phyloP scores from a whole-genome alignment of 2,113 vertebrate species.

The Orycteropus afer region DNA sequence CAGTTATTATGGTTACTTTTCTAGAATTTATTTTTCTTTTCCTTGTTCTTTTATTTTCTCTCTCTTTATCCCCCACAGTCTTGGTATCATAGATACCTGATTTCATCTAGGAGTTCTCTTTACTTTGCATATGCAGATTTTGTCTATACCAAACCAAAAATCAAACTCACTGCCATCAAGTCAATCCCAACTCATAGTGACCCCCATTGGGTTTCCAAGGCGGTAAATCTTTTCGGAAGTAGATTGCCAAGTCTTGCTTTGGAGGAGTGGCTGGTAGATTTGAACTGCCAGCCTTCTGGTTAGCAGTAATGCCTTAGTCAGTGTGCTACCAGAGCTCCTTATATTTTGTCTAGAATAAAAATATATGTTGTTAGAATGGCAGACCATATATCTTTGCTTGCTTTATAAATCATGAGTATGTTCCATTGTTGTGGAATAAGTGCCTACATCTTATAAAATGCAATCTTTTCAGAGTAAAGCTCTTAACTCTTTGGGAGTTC shows the following conservation, averaged over 20 bases:
- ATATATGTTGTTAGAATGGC: neutral
- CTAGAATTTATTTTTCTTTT: neutral
- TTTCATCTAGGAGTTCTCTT: conserved; percentile 15
- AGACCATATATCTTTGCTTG: conserved; percentile 25
- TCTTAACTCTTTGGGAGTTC: conserved; percentile 46
- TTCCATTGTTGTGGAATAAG: conserved; percentile 39
- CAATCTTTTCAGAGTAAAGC: conserved; percentile 30
- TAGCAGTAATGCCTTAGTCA: too few species aligned
- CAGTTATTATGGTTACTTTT: neutral
- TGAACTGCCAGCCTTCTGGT: too few species aligned
- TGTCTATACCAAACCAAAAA: too few species aligned
- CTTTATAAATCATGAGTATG: conserved; percentile 49
- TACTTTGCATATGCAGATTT: neutral
- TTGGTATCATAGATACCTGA: neutral
- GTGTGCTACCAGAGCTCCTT: too few species aligned
- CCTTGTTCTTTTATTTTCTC: neutral
- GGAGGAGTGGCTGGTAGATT: too few species aligned
- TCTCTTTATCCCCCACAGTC: neutral
- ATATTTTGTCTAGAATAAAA: conserved; percentile 58
- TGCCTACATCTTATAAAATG: neutral
- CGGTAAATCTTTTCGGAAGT: too few species aligned
- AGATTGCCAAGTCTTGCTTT: too few species aligned
- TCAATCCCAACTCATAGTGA: too few species aligned
- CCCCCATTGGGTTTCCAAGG: too few species aligned
- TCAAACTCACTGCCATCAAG: too few species aligned